Evolutionary conservation across 35 echinoderm and acorn worm genomes (phyloP).

Genomic region (Hemicentrotus pulcherrimus): DNA sequence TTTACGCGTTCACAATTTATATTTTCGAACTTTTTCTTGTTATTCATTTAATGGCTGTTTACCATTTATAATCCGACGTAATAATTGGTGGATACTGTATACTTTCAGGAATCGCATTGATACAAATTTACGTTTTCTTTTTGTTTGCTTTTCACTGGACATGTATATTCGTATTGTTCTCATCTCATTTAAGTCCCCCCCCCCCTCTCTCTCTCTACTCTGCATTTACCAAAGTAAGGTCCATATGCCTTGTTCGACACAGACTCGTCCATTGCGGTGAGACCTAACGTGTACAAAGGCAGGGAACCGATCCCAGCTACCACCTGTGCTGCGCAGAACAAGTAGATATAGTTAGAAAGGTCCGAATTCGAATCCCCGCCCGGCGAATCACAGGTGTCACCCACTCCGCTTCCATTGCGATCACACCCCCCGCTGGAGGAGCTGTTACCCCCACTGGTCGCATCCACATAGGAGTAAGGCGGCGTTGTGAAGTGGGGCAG

Average conservation of each 20-base stretch:
- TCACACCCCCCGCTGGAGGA: conserved; percentile 27
- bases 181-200: too few species aligned
- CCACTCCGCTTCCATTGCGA: background rate
- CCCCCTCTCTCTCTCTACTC: background rate
- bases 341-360: conserved; percentile 71
- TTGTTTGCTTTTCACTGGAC: too few species aligned
- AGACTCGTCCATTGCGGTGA: conserved; percentile 80
- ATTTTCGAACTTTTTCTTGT: too few species aligned
- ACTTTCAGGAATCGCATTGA: too few species aligned
- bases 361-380: background rate
- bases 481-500: conserved; percentile 77
- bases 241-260: conserved; percentile 67
- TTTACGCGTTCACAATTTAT: too few species aligned
- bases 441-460: background rate
- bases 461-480: conserved; percentile 40
- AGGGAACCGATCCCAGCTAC: conserved; percentile 65
- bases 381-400: background rate
- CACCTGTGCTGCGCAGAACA: conserved; percentile 81
- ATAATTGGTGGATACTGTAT: too few species aligned
- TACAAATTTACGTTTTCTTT: too few species aligned
- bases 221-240: conserved; percentile 69
- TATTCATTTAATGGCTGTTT: too few species aligned
- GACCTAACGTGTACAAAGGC: conserved; percentile 80
- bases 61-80: too few species aligned
- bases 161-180: too few species aligned